phyloP scores from a whole-genome alignment of 2,797 vertebrate species.

The Lepidocolaptes lacrymiger region DNA sequence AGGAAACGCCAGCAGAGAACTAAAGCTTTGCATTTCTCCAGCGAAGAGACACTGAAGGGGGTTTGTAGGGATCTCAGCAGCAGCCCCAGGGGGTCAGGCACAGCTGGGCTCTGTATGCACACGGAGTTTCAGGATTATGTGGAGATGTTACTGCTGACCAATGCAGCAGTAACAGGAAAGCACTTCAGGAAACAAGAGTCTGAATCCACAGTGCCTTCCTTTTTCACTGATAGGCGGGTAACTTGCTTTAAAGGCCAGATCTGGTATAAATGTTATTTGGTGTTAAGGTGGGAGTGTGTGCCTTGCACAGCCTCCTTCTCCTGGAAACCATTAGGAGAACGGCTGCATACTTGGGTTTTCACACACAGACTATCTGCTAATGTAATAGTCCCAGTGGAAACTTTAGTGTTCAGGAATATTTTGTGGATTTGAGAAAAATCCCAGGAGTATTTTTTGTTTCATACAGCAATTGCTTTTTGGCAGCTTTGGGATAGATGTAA shows the following conservation, averaged over 20 bases:
- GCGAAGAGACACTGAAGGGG: accelerated
- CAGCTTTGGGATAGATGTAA: constrained; percentile 35
- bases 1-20: accelerated
- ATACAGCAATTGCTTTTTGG: constrained; percentile 44
- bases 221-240: not conserved
- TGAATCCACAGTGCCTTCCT: not conserved
- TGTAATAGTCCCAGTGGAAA: constrained; percentile 46
- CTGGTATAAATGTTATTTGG: not conserved
- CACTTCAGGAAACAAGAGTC: accelerated
- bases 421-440: constrained; percentile 54
- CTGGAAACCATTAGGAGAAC: not conserved
- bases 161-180: not conserved
- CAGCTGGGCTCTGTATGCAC: not conserved
- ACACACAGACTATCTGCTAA: not conserved
- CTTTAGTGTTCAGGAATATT: constrained; percentile 29
- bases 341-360: not conserved
- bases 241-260: not conserved
- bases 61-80: not conserved
- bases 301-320: not conserved
- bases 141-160: not conserved
- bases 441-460: constrained; percentile 32
- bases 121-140: accelerated
- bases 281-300: not conserved
- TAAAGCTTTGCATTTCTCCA: not conserved
- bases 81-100: not conserved